Percentiles rank a stretch among this genome's conserved stretches.
Conservation (phyloP, 2,797 vertebrate species). For the Crypturellus tataupa region DNA sequence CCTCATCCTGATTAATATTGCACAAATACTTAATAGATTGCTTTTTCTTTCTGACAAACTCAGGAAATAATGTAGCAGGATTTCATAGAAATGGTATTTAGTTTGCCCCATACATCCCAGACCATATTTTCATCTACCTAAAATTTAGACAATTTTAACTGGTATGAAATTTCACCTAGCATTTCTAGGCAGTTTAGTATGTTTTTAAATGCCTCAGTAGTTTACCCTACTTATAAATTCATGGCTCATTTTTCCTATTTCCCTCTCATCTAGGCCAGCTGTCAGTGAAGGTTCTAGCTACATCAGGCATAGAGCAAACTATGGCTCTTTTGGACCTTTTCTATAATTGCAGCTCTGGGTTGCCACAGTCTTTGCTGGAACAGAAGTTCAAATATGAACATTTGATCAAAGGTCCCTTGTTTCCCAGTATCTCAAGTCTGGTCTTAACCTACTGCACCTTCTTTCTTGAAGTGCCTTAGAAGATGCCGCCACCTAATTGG, state of each 20-base stretch:
- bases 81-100: not conserved
- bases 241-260: not conserved
- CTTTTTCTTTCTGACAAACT: not conserved
- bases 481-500: not conserved
- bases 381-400: not conserved
- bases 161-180: not conserved
- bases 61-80: not conserved
- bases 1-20: not conserved
- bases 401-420: not conserved
- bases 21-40: not conserved
- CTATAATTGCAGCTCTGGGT: not conserved
- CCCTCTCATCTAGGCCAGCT: not conserved
- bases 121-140: not conserved
- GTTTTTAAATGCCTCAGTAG: not conserved
- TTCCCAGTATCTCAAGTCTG: not conserved
- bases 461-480: not conserved
- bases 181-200: not conserved
- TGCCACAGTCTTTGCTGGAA: not conserved
- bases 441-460: not conserved
- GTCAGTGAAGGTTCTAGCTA: not conserved
- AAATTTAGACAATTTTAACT: not conserved
- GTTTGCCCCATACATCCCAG: not conserved
- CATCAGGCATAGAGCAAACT: not conserved
- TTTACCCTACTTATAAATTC: not conserved
- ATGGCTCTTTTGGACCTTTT: not conserved